These are phyloP conservation scores for Spilogale gracilis DNA, from an alignment of 2,113 vertebrate genomes.

Conservation along the genomic window DNA sequence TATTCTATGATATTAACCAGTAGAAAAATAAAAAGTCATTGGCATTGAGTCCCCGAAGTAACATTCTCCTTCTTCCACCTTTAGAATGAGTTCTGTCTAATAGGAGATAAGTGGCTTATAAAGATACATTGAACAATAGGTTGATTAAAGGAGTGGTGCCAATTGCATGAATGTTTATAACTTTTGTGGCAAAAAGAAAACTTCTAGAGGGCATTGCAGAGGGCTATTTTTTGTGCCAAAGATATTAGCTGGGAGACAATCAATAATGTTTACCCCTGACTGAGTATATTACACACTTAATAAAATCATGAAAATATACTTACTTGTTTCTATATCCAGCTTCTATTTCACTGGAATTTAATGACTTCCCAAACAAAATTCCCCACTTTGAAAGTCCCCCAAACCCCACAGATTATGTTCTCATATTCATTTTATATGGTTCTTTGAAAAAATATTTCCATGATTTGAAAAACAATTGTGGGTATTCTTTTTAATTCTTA, in stretches of 20 bases:
- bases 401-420: not conserved
- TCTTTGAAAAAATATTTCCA: slow-evolving; percentile 5
- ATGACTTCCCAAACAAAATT: slow-evolving; percentile 11
- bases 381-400: not conserved
- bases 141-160: slow-evolving; percentile 3
- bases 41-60: not conserved
- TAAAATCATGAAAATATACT: not conserved
- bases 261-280: not conserved
- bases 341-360: slow-evolving; percentile 32
- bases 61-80: slow-evolving; percentile 18
- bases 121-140: not conserved
- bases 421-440: not conserved
- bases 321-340: not conserved
- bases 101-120: slow-evolving; percentile 8
- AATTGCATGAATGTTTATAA: not conserved
- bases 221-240: not conserved
- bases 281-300: not conserved
- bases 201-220: not conserved
- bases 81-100: not conserved
- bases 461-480: not conserved
- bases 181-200: not conserved
- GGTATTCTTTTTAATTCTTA: not conserved
- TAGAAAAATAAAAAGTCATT: slow-evolving; percentile 15
- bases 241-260: not conserved
- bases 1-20: not conserved